These are phyloP conservation scores for Xestia xanthographa DNA, from an alignment of 2,888 invertebrate species.

Conservation along the genomic window DNA sequence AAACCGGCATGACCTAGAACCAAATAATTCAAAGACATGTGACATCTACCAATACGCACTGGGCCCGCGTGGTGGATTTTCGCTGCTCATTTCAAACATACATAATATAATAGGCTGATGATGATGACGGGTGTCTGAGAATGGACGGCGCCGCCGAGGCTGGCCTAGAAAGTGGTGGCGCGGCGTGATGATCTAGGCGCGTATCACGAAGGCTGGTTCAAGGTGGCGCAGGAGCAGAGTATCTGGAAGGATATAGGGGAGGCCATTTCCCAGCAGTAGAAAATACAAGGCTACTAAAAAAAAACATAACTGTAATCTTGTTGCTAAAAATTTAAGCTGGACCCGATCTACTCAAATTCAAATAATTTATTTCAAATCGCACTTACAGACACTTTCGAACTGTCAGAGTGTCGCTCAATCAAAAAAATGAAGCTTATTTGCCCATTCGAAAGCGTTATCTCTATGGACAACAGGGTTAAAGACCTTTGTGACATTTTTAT, in stretches of 20 bases:
- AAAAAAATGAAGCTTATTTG: background rate
- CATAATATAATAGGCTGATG: too few species aligned
- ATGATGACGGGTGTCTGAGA: background rate
- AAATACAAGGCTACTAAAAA: background rate
- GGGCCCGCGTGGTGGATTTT: too few species aligned
- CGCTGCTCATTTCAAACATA: too few species aligned
- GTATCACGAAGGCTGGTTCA: background rate
- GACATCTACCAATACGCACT: too few species aligned
- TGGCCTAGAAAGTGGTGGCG: background rate
- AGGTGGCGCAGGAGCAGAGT: background rate
- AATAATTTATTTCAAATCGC: background rate
- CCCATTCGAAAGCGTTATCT: background rate
- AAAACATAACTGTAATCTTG: background rate
- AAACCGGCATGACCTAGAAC: too few species aligned
- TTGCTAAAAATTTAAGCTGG: background rate
- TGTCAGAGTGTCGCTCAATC: background rate
- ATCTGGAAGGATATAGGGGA: background rate
- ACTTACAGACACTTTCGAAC: background rate
- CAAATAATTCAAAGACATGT: too few species aligned
- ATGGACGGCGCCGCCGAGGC: background rate
- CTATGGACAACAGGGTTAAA: background rate
- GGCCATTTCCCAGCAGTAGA: background rate
- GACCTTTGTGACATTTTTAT: background rate
- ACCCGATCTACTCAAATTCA: background rate
- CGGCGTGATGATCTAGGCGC: background rate